These are phyloP conservation scores for Sciaenops ocellatus DNA, from an alignment of 2,797 vertebrate genomes.

Conservation along the genomic window DNA sequence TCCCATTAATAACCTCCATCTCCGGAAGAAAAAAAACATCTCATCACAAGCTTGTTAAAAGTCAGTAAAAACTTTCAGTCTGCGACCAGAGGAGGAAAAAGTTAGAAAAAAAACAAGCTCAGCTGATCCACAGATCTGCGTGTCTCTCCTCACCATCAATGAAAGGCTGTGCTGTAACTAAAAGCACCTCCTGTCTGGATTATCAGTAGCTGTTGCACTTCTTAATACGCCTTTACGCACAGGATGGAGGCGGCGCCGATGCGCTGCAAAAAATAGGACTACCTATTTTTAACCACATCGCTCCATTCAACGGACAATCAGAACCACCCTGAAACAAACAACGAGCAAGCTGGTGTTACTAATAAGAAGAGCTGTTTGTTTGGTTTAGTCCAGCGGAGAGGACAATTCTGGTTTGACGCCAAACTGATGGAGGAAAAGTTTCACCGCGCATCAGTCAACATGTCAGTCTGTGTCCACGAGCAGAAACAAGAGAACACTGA, in stretches of 20 bases:
- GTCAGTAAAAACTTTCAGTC: not conserved
- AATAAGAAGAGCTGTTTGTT: no score
- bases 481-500: not conserved
- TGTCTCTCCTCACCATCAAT: constrained; percentile 16
- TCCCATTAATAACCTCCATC: constrained; percentile 42
- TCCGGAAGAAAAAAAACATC: constrained; percentile 43
- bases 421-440: not conserved
- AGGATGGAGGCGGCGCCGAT: constrained; percentile 65
- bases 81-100: not conserved
- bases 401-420: no score
- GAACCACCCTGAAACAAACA: constrained; percentile 20
- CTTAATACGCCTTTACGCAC: constrained; percentile 77
- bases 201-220: constrained; percentile 60
- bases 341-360: no score
- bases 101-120: not conserved
- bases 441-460: not conserved
- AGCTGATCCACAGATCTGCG: not conserved
- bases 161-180: constrained; percentile 29
- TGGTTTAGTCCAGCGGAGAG: no score
- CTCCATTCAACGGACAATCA: constrained; percentile 9
- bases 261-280: constrained; percentile 46
- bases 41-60: constrained; percentile 4
- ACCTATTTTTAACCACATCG: constrained; percentile 58
- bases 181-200: constrained; percentile 63
- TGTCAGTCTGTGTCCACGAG: not conserved